These are phyloP conservation scores for Centroberyx gerrardi DNA, from an alignment of 2,797 vertebrate genomes.

Conservation along the genomic window DNA sequence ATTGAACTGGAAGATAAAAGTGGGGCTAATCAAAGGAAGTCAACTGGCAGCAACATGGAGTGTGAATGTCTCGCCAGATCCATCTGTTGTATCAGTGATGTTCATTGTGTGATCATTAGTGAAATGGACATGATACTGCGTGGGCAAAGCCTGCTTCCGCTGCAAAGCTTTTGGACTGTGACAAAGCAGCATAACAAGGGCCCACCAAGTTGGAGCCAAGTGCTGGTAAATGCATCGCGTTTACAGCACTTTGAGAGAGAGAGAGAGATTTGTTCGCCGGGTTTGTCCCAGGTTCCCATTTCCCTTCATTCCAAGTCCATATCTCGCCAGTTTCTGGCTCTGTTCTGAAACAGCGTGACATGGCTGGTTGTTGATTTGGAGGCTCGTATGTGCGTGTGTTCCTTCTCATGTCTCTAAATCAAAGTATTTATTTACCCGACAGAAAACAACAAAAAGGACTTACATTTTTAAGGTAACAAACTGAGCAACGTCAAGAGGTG, in stretches of 20 bases:
- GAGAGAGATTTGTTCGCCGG: not conserved
- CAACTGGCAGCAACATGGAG: conserved; percentile 50
- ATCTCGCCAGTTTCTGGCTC: conserved; percentile 6
- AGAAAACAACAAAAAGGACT: not conserved
- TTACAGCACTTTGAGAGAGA: conserved; percentile 16
- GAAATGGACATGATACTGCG: conserved; percentile 51
- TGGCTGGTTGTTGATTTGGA: conserved; percentile 15
- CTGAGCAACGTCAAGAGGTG: not conserved
- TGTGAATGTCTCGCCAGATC: conserved; percentile 57
- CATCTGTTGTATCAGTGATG: conserved; percentile 64
- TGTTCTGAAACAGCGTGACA: not conserved
- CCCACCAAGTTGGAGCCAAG: conserved; percentile 46
- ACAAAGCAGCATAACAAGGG: conserved; percentile 38
- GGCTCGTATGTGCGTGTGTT: not conserved
- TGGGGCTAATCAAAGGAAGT: conserved; percentile 56
- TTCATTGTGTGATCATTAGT: conserved; percentile 66
- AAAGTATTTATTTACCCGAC: not conserved
- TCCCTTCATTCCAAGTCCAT: not conserved
- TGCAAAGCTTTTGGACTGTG: conserved; percentile 61
- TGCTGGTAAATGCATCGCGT: conserved; percentile 8
- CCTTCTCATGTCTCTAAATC: not conserved
- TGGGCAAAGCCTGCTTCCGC: conserved; percentile 42
- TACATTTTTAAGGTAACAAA: not conserved
- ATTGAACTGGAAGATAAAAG: conserved; percentile 46
- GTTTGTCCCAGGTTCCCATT: not conserved